Evolutionary conservation across 1,140 invertebrate genomes (phyloP).

Genomic region (Carposina sasakii): DNA sequence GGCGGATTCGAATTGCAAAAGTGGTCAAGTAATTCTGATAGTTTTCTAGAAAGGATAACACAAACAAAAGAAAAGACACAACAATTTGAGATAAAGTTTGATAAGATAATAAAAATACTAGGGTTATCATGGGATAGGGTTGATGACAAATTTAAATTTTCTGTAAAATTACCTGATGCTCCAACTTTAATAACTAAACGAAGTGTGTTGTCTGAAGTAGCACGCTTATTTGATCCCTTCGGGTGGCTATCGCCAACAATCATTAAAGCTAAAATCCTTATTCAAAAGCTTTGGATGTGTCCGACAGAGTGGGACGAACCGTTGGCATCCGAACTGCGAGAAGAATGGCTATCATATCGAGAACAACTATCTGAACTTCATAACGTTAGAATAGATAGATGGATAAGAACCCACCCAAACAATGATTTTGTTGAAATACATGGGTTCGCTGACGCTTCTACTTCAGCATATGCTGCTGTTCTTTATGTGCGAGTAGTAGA

Average conservation of each 20-base stretch:
- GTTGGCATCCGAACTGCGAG: background rate
- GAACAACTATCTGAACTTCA: background rate
- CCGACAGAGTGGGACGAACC: slow-evolving; percentile 27
- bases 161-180: background rate
- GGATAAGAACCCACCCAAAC: background rate
- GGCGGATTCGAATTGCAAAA: slow-evolving; percentile 26
- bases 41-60: slow-evolving; percentile 17
- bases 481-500: background rate
- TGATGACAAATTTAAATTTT: slow-evolving; percentile 7
- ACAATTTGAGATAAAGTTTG: slow-evolving; percentile 6
- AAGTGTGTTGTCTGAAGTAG: slow-evolving; percentile 15
- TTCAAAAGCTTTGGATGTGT: slow-evolving; percentile 36
- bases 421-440: slow-evolving; percentile 1
- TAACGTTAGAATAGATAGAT: background rate
- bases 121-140: slow-evolving; percentile 8
- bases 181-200: slow-evolving; percentile 24
- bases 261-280: slow-evolving; percentile 36
- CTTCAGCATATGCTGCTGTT: slow-evolving; percentile 8
- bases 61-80: slow-evolving; percentile 7
- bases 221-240: slow-evolving; percentile 35
- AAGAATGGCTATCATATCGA: background rate
- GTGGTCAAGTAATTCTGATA: slow-evolving; percentile 20
- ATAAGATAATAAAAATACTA: background rate
- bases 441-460: slow-evolving; percentile 14
- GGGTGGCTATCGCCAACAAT: slow-evolving; percentile 35